Base-by-base conservation (phyloP, 2,888 invertebrate genomes). In the Tenthredo scrophulariae region DNA sequence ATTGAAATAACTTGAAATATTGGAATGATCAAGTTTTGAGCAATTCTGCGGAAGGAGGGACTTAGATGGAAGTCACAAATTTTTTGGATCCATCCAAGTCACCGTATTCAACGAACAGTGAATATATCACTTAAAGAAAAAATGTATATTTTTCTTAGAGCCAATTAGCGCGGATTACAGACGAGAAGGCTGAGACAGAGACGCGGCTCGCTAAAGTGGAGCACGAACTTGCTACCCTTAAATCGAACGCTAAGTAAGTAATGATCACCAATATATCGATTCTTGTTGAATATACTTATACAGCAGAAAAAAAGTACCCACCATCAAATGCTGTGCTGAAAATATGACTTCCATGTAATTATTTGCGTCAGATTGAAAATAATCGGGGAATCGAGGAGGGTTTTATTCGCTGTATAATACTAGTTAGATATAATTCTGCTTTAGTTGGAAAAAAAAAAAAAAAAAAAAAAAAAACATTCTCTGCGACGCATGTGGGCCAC, bases 201-300 rank as follows among this genome's bases (percentile, higher is more conserved):
- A 90, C 89, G 85, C 90, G 91, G 15, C 88, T 93, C 74, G 88
- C 85, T 5, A 90, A 90, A 85, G 87, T 93, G 72, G 93, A 93
- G 85, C 91, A 91, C 46, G 91, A 93, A 85, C 88, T 93, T 46
- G 88, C 90, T 26, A 86, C 88, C 10, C 83, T 93, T 67, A 93
- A 91, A 85, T 86, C 92, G 67, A 90, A 90, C 86, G 88, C 90
- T 79, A 93, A 91, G 93, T 93, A 89, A 91, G 92, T 92, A 88
- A 84, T 50, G 65, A 79, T 84, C 6, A 43, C 40, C 37, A 37
- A 67, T 29, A 65, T 26, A n/a, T 40, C 2, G 22, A 40, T 43
- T 43, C 1, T 40, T 46, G n/a, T 46, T 15, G 74, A 43, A 74
- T 9, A 9, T 26, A 10, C 26, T 62, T 62, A 26, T 13, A 10